These are phyloP conservation scores for Standfussiana lucernea DNA, from an alignment of 2,888 invertebrate species.

Conservation along the genomic window DNA sequence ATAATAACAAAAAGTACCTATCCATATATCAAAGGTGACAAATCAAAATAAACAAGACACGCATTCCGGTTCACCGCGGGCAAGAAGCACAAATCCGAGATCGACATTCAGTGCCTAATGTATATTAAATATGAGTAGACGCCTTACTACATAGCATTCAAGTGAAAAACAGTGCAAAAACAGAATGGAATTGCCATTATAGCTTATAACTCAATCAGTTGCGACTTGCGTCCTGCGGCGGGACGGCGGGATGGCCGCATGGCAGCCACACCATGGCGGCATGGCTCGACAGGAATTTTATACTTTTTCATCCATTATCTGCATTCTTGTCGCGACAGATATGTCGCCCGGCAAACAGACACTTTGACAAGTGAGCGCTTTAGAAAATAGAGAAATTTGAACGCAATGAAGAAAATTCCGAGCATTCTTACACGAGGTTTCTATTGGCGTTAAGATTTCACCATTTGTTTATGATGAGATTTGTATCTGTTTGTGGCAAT, in stretches of 20 bases:
- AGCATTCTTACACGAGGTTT: slow-evolving; percentile 72
- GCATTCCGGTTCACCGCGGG: slow-evolving; percentile 79
- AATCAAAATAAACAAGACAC: slow-evolving; percentile 88
- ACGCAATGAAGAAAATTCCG: slow-evolving; percentile 79
- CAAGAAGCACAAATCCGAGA: slow-evolving; percentile 85
- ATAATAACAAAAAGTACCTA: slow-evolving; percentile 83
- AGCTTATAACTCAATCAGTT: slow-evolving; percentile 90
- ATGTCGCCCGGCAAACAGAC: slow-evolving; percentile 78
- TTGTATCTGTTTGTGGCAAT: neutral
- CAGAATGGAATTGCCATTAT: slow-evolving; percentile 88
- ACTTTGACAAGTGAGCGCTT: slow-evolving; percentile 75
- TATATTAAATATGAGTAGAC: slow-evolving; percentile 87
- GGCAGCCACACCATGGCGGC: slow-evolving; percentile 36
- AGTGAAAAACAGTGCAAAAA: slow-evolving; percentile 89
- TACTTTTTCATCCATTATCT: slow-evolving; percentile 87
- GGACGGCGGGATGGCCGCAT: slow-evolving; percentile 65
- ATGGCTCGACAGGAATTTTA: slow-evolving; percentile 85
- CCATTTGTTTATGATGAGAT: slow-evolving; percentile 10
- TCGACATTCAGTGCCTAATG: slow-evolving; percentile 84
- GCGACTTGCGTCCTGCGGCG: slow-evolving; percentile 74
- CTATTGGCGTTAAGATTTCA: slow-evolving; percentile 53
- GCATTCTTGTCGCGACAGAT: slow-evolving; percentile 80
- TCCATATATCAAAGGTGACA: slow-evolving; percentile 88
- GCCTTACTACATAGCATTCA: slow-evolving; percentile 80
- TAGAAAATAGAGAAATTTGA: slow-evolving; percentile 79